Base-by-base conservation (phyloP, 2,113 vertebrate species). In the Blennius ocellaris region DNA sequence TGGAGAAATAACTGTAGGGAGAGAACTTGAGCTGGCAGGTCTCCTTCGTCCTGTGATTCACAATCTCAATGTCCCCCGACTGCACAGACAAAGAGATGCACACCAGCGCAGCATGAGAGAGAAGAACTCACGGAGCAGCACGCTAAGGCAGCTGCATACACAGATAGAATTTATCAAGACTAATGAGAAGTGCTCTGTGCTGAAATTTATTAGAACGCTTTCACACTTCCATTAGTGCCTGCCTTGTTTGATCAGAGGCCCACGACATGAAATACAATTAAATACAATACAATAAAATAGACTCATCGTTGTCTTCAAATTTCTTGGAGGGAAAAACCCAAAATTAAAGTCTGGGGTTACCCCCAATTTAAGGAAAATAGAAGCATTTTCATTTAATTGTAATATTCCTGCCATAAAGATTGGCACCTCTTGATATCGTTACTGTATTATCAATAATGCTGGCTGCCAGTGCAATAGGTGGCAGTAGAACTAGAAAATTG, bases 1-100 rank as follows among this genome's bases (percentile, higher is more conserved):
- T 95, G 89, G 98, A 99, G 92, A 99, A 99, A 90, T 99, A 99
- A 91, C 98, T 99, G 87, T 99, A 99, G 62, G 97, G 97, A 64
- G 95, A 95, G 80, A 99, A 99, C 93, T 99, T 99, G 70, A 99
- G 94, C 86, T 98, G 97, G 90, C 98, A 99, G 84, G 95, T 96
- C 90, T 99, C 98, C 92, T 96, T 96, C 65, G 97, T 98, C 86
- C 95, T 97, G 87, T 97, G 94, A 92, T 99, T 99, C 82, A 97
- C 91, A 61, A 99, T 96, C 93, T 99, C 97, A 60, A 99, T 98
- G 84, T 99, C 98, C 78, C 98, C 98, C 8, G 97, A 97, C 98
- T 99, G 88, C 38, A 80, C 6, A 56, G 7, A 76, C 4, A 70
- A 53, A 83, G 0, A 81, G 53, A 83, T 0, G 79, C 50, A 72